Evolutionary conservation across 2,888 invertebrate genomes (phyloP).

Genomic region (Stomorhina lunata): DNA sequence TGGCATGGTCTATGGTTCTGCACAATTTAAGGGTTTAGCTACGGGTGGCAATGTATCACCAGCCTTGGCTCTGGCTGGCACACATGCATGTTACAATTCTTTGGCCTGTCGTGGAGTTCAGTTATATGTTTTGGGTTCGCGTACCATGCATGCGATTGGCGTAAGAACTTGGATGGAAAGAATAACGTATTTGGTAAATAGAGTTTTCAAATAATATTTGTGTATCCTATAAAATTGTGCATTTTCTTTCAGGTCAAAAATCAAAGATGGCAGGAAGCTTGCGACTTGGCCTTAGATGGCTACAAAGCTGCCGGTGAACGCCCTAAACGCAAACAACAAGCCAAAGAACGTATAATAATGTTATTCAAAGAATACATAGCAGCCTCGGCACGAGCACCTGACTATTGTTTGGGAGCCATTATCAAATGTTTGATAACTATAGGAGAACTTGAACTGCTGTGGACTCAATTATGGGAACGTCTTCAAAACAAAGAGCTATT

Average conservation of each 20-base stretch:
- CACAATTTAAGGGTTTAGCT: conserved; percentile 92
- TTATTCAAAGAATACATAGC: conserved; percentile 80
- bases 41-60: conserved; percentile 95
- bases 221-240: neutral
- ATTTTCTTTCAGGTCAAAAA: conserved; percentile 77
- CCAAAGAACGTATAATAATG: conserved; percentile 79
- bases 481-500: conserved; percentile 82
- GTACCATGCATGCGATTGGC: conserved; percentile 82
- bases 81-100: conserved; percentile 86
- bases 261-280: conserved; percentile 82
- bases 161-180: conserved; percentile 86
- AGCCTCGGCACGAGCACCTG: conserved; percentile 78
- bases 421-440: conserved; percentile 78
- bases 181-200: conserved; percentile 82
- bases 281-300: conserved; percentile 82
- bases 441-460: conserved; percentile 81
- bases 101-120: conserved; percentile 85
- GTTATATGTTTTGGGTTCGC: conserved; percentile 86
- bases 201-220: too few species aligned
- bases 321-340: conserved; percentile 78
- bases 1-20: conserved; percentile 91
- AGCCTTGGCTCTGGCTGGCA: conserved; percentile 83
- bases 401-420: conserved; percentile 78
- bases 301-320: conserved; percentile 77
- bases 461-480: conserved; percentile 84